Base-by-base conservation (phyloP, 2,888 invertebrate genomes). In the Acanthosepion lycidas region DNA sequence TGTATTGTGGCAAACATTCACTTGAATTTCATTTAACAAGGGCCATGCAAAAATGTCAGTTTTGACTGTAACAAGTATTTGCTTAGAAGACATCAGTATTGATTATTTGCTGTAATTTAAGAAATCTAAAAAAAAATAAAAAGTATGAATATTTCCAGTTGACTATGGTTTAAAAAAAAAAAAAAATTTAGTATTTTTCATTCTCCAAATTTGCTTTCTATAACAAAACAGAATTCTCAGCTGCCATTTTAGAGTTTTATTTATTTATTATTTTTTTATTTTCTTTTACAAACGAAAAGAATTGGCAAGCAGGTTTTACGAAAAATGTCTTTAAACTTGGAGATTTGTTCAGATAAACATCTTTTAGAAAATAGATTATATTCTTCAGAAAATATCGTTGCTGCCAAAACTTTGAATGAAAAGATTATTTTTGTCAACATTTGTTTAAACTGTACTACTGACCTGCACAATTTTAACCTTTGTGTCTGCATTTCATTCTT, bases 21-120 rank as follows among this genome's bases (percentile, higher is more conserved):
- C 78, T 78, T 78, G 78, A 78, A 78, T 78, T 78, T 78, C 78
- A n/a, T 33, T 78, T 12, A 78, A 78, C 78, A 78, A 78, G 78
- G 78, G n/a, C n/a, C 78, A 33, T 78, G n/a, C 78, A 78, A 33
- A n/a, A 78, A 78, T 78, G 78, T 78, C 78, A n/a, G 78, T 78
- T 78, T n/a, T 78, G n/a, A 78, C 78, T 78, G n/a, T n/a, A n/a
- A 78, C 78, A 78, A 78, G 78, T 78, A 78, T 33, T n/a, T 78
- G 78, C 78, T 78, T 33, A 9, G 15, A n/a, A 78, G 78, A 78
- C n/a, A 78, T n/a, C 18, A 78, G n/a, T 78, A 78, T 78, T n/a
- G 78, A 78, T 78, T 78, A 78, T 78, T 78, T 78, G 12, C 12
- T n/a, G n/a, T 78, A 78, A 78, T 78, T 78, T n/a, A 78, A 78